A percentile compares a stretch with the other conserved stretches of the same genome.
Evolutionary conservation across 2,113 vertebrate species (phyloP).

Genomic region (Pardalotus punctatus): DNA sequence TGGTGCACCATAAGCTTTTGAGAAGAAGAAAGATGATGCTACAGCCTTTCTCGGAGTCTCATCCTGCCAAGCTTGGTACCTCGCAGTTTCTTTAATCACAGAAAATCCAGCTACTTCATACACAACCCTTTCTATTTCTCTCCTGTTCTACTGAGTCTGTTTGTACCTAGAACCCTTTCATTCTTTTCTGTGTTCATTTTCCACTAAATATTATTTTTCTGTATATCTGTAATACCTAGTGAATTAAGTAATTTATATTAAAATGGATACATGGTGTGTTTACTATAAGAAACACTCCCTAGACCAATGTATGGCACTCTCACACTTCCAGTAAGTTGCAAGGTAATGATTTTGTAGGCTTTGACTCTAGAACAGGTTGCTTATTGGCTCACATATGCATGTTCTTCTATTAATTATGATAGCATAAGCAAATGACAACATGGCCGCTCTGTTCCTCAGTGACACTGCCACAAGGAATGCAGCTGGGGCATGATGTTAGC

Average conservation of each 20-base stretch:
- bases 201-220: background rate
- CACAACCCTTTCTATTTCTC: background rate
- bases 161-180: background rate
- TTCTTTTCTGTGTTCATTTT: background rate
- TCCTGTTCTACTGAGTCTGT: background rate
- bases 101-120: background rate
- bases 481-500: background rate
- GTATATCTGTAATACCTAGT: no score
- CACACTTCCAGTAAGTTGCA: background rate
- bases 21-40: background rate
- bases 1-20: background rate
- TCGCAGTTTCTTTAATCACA: background rate
- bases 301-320: background rate
- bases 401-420: background rate
- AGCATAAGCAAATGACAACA: background rate
- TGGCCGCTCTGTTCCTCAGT: background rate
- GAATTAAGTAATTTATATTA: background rate
- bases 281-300: background rate
- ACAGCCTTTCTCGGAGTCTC: background rate
- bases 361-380: background rate
- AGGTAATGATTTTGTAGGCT: background rate
- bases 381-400: background rate
- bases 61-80: fast-evolving
- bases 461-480: background rate
- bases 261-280: background rate